Percentiles rank a stretch among this genome's conserved stretches.
Conservation (phyloP, 2,888 invertebrate species). For the Pherbina coryleti region DNA sequence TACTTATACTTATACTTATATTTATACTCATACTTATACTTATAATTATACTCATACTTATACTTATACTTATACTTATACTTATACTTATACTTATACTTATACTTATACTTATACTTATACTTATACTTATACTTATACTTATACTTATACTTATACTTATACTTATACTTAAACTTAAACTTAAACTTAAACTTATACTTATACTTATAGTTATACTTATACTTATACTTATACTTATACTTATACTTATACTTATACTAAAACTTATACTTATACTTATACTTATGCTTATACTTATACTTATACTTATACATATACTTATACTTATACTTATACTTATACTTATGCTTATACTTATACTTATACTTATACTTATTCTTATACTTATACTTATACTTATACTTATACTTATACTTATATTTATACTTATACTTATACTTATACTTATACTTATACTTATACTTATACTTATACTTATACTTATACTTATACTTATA, state of each 20-base stretch:
- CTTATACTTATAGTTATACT: conserved; percentile 3
- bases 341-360: too few relatives aligned
- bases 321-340: neutral
- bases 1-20: conserved; percentile 3
- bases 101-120: conserved; percentile 1
- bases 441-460: conserved; percentile 29
- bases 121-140: conserved; percentile 12
- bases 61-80: neutral
- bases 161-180: neutral
- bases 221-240: conserved; percentile 1
- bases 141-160: conserved; percentile 6
- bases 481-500: conserved; percentile 31
- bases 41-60: neutral
- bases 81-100: conserved; percentile 10
- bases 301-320: neutral
- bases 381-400: too few relatives aligned
- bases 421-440: conserved; percentile 25
- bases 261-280: neutral
- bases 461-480: conserved; percentile 28
- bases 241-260: neutral
- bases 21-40: conserved; percentile 1
- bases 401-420: neutral
- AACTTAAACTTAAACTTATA: neutral
- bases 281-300: neutral
- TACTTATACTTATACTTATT: too few relatives aligned